These are phyloP conservation scores for Macrosiphum euphorbiae DNA, from an alignment of 2,888 invertebrate species.

Conservation along the genomic window DNA sequence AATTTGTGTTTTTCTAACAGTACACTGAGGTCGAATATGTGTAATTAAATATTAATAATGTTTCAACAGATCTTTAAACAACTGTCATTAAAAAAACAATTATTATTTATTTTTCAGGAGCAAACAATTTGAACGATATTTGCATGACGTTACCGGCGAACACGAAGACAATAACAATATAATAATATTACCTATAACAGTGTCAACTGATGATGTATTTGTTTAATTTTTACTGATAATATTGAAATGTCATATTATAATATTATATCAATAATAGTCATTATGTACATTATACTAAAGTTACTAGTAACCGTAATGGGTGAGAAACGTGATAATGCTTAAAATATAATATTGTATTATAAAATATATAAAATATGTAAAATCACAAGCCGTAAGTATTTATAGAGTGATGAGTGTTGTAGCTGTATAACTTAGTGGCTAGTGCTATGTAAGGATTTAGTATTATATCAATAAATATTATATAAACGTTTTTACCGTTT, in stretches of 20 bases:
- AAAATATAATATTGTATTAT: not conserved
- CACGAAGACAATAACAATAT: not conserved
- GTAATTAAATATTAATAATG: not conserved
- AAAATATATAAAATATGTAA: not conserved
- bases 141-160: not conserved
- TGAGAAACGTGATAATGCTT: not conserved
- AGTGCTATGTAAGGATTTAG: not conserved
- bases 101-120: constrained; percentile 21
- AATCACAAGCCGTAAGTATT: not conserved
- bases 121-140: not conserved
- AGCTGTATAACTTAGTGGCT: not conserved
- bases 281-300: not conserved
- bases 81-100: not conserved
- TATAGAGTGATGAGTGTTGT: not conserved
- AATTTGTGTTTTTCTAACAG: not conserved
- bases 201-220: not conserved
- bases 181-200: not conserved
- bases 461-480: not conserved
- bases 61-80: not conserved
- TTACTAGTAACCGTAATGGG: not conserved
- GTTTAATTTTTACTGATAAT: not conserved
- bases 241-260: not conserved
- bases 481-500: not conserved
- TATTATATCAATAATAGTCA: not conserved
- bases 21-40: not conserved